Percentiles rank a stretch among this genome's conserved stretches.
Conservation (phyloP, 2,888 invertebrate genomes). For the Oscheius myriophilus region DNA sequence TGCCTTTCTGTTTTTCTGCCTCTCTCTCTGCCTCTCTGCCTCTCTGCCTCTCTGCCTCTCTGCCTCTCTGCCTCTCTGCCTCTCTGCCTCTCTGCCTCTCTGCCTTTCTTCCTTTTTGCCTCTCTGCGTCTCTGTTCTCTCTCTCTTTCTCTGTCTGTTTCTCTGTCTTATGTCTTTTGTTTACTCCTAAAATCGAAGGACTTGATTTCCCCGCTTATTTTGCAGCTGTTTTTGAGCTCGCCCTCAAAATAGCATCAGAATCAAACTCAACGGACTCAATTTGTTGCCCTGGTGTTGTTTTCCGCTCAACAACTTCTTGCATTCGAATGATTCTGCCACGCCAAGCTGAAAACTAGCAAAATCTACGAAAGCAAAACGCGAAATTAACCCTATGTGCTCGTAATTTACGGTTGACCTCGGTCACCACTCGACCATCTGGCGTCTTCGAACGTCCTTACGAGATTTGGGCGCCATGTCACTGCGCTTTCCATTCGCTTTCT, state of each 20-base stretch:
- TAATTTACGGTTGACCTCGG: conserved; percentile 28
- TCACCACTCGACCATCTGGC: conserved; percentile 28
- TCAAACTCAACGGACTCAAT: conserved; percentile 28
- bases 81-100: too few relatives aligned
- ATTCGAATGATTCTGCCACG: conserved; percentile 23
- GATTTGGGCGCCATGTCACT: conserved; percentile 20
- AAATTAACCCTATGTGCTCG: background rate
- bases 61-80: conserved; percentile 21
- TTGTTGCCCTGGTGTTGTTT: background rate
- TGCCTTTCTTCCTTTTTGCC: too few relatives aligned
- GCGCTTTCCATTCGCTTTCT: too few relatives aligned
- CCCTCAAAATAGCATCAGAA: background rate
- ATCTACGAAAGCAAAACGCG: too few relatives aligned
- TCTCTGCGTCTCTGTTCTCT: conserved; percentile 17
- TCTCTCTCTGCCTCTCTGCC: background rate
- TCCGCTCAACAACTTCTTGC: conserved; percentile 13
- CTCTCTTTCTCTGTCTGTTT: background rate
- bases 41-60: background rate
- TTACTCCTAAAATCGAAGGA: too few relatives aligned
- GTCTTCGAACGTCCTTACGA: conserved; percentile 7
- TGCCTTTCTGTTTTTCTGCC: background rate
- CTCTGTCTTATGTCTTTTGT: too few relatives aligned
- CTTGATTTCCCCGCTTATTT: background rate
- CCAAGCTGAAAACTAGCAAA: too few relatives aligned
- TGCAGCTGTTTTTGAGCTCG: conserved; percentile 9